These are phyloP conservation scores for Australoheros scitulus DNA, from an alignment of 2,113 vertebrate species.

Conservation along the genomic window DNA sequence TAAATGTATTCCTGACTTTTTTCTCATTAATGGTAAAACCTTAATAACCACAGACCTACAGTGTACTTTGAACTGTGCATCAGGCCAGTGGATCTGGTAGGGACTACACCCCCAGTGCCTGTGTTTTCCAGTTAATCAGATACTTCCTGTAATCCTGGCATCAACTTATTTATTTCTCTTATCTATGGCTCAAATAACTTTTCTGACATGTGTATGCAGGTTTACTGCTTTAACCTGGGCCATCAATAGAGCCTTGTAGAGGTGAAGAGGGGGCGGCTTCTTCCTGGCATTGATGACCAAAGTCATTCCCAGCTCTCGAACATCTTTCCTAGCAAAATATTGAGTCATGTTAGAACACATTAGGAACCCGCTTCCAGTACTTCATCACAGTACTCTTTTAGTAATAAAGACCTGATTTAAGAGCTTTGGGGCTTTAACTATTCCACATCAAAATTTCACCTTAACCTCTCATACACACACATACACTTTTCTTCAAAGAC, in stretches of 20 bases:
- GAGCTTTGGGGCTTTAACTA: background rate
- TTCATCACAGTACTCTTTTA: background rate
- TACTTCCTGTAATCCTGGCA: background rate
- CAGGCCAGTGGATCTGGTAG: background rate
- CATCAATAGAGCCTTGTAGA: slow-evolving; percentile 85
- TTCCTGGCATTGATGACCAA: slow-evolving; percentile 88
- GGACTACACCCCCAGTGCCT: background rate
- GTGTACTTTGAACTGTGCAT: background rate
- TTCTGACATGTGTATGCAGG: background rate
- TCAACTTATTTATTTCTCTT: background rate
- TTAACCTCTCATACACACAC: background rate
- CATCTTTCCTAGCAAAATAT: slow-evolving; percentile 77
- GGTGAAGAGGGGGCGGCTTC: slow-evolving; percentile 65
- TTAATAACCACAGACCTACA: background rate
- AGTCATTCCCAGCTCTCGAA: slow-evolving; percentile 79
- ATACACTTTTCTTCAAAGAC: background rate
- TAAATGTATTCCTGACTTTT: background rate
- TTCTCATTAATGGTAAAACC: background rate
- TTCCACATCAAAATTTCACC: slow-evolving; percentile 1
- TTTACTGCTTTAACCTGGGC: slow-evolving; percentile 82
- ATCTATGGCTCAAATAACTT: background rate
- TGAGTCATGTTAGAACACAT: slow-evolving; percentile 1
- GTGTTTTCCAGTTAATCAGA: background rate
- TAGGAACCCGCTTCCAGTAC: background rate
- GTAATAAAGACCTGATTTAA: background rate